Conservation (phyloP, 2,888 invertebrate species). For the Chrysotoxum bicinctum region DNA sequence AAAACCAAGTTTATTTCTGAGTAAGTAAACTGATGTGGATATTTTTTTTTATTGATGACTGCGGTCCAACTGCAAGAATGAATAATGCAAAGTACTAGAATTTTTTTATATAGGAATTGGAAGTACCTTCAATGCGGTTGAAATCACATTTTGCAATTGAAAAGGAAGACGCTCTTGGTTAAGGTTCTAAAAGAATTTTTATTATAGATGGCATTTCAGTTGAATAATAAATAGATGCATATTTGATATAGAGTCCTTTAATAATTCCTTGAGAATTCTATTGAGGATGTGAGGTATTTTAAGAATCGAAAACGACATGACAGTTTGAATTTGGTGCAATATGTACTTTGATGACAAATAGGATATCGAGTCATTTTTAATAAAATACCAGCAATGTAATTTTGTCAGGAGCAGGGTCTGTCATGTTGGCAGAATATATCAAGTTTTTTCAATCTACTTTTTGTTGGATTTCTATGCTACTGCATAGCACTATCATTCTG, state of each 20-base stretch:
- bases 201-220: background rate
- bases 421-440: too few relatives aligned
- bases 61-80: background rate
- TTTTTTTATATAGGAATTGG: background rate
- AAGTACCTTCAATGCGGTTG: background rate
- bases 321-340: background rate
- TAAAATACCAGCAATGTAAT: background rate
- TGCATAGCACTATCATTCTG: too few relatives aligned
- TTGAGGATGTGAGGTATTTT: background rate
- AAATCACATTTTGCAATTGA: slow-evolving; percentile 5
- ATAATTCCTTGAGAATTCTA: background rate
- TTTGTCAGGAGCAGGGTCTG: too few relatives aligned
- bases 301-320: background rate
- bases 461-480: too few relatives aligned
- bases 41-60: slow-evolving; percentile 20
- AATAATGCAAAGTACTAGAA: background rate
- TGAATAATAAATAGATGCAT: slow-evolving; percentile 8
- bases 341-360: background rate
- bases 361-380: background rate
- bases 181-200: background rate
- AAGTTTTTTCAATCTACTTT: too few relatives aligned
- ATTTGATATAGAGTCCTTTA: background rate
- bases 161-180: background rate
- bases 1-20: background rate
- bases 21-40: background rate